phyloP scores from a whole-genome alignment of 2,113 vertebrate species.

The Atherinomorus stipes region DNA sequence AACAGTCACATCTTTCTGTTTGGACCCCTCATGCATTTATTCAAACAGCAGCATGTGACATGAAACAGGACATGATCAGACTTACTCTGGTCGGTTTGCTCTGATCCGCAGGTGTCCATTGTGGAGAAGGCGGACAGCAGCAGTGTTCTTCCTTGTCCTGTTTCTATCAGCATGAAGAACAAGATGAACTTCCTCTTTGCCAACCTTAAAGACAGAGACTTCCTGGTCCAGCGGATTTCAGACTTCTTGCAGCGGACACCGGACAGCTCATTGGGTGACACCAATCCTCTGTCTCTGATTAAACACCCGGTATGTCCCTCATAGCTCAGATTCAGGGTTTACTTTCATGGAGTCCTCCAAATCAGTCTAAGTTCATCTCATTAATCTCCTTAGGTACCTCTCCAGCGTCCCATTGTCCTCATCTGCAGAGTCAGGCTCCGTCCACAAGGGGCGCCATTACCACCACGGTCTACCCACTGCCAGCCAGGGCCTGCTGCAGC shows the following conservation, averaged over 20 bases:
- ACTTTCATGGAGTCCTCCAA: background rate
- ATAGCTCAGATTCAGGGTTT: background rate
- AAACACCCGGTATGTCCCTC: constrained; percentile 57
- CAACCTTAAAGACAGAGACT: constrained; percentile 95
- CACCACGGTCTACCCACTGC: constrained; percentile 87
- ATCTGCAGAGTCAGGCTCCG: constrained; percentile 45
- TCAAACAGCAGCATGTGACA: too few species aligned
- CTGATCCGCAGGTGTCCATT: constrained; percentile 88
- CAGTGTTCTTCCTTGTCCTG: constrained; percentile 93
- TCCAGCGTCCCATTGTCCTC: constrained; percentile 48
- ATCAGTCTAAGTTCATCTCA: background rate
- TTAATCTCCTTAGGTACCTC: constrained; percentile 58
- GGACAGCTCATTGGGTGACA: constrained; percentile 77
- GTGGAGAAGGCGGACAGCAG: constrained; percentile 98
- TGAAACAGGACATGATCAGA: too few species aligned
- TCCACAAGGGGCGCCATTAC: constrained; percentile 67
- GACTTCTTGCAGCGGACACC: constrained; percentile 96
- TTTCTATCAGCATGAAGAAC: constrained; percentile 97
- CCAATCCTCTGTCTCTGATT: constrained; percentile 54
- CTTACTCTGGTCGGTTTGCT: constrained; percentile 4
- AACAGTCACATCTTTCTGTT: too few species aligned
- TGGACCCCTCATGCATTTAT: too few species aligned
- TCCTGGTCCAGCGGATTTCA: constrained; percentile 95
- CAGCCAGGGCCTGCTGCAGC: constrained; percentile 89
- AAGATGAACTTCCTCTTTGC: constrained; percentile 99